These are phyloP conservation scores for Plumapathes pennacea DNA, from an alignment of 92 coral and sea anemone genomes.

Conservation along the genomic window DNA sequence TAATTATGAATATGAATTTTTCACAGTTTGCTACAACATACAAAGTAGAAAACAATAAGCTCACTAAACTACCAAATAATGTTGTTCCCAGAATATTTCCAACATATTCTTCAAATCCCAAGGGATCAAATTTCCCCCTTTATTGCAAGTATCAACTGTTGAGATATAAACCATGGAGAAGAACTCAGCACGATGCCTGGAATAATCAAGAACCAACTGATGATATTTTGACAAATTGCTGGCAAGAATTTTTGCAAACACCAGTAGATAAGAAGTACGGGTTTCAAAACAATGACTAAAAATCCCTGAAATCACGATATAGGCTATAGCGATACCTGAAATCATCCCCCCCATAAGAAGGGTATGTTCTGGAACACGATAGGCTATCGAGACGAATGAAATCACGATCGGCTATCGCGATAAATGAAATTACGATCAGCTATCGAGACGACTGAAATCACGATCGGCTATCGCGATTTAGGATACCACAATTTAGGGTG, in stretches of 20 bases:
- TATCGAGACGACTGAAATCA: too few species aligned
- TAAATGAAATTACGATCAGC: too few species aligned
- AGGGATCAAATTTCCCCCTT: slow-evolving; percentile 47
- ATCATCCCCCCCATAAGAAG: too few species aligned
- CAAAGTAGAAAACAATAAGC: slow-evolving; percentile 53
- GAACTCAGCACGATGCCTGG: slow-evolving; percentile 55
- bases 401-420: too few species aligned
- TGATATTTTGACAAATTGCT: slow-evolving; percentile 21
- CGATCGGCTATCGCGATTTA: too few species aligned
- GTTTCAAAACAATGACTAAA: too few species aligned
- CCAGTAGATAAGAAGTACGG: too few species aligned
- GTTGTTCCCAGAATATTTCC: slow-evolving; percentile 63
- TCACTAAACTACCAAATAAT: slow-evolving; percentile 46
- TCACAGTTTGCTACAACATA: slow-evolving; percentile 49
- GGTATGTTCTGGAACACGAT: too few species aligned
- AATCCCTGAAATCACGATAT: too few species aligned
- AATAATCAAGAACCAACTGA: slow-evolving; percentile 44
- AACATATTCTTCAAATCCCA: slow-evolving; percentile 62
- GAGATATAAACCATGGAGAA: slow-evolving; percentile 58
- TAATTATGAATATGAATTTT: slow-evolving; percentile 50
- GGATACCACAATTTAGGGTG: too few species aligned
- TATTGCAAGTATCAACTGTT: slow-evolving; percentile 66
- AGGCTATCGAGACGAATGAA: too few species aligned
- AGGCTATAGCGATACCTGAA: too few species aligned
- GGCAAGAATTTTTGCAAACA: slow-evolving; percentile 62